Conservation (phyloP, 2,113 vertebrate species). For the Chloroceryle aenea region DNA sequence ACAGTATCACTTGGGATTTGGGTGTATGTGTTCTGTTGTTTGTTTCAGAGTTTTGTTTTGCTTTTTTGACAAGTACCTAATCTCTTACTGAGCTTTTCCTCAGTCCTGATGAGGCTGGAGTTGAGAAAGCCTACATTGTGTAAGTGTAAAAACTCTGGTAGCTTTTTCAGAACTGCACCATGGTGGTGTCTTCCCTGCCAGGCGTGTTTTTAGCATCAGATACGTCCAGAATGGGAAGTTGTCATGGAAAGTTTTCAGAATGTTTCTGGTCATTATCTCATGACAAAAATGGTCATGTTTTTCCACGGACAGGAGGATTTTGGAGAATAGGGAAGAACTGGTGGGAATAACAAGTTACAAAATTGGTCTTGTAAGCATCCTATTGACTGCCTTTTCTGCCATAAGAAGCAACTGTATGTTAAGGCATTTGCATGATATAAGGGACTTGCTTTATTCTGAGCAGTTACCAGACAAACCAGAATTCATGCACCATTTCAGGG, state of each 20-base stretch:
- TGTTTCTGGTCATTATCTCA: conserved; percentile 13
- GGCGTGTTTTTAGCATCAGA: conserved; percentile 20
- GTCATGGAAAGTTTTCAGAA: conserved; percentile 19
- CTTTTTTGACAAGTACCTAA: background rate
- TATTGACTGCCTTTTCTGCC: background rate
- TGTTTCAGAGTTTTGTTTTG: background rate
- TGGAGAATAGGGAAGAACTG: background rate
- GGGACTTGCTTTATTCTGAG: background rate
- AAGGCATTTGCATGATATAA: background rate
- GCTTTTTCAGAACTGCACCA: conserved; percentile 11
- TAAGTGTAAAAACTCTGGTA: background rate
- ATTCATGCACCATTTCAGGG: background rate
- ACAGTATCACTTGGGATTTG: background rate
- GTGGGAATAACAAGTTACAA: background rate
- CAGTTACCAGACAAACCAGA: background rate
- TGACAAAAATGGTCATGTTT: background rate
- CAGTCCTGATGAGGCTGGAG: background rate
- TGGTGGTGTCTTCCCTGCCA: background rate
- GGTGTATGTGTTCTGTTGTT: background rate
- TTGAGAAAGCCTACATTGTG: background rate
- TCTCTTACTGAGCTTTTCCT: background rate
- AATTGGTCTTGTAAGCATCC: conserved; percentile 1
- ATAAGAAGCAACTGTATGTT: background rate
- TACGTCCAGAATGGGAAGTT: background rate
- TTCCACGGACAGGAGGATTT: background rate